Evolutionary conservation across 2,113 vertebrate species (phyloP), one percentile per base, ranked within the genome.

Genomic region (Sturnus vulgaris): DNA sequence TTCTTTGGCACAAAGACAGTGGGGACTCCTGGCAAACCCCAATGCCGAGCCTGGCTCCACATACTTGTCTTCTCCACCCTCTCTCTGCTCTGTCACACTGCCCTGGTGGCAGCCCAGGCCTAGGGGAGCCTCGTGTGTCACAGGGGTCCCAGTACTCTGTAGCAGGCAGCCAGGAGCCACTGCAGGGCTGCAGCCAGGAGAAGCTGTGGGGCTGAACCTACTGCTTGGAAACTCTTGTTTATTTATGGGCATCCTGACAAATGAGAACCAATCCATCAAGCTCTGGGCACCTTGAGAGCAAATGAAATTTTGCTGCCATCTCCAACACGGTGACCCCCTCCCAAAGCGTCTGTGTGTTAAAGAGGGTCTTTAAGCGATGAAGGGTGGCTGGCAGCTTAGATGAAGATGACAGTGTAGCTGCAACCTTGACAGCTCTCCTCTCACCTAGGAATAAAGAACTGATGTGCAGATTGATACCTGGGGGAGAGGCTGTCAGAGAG

Each of bases 391-490:
- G 90, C 84, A 83, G 82, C 77, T 88, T 85, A 61, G 95, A 96
- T 96, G 92, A 97, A 97, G 96, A 96, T 95, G 96, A 96, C 95
- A 95, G 83, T 88, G 85, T 76, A 95, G 90, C 90, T 87, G 88
- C 94, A 80, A 95, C 91, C 86, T 92, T 96, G 96, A 97, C 95
- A 92, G 93, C 70, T 81, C 70, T 93, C 44, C 78, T 88, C 92
- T 97, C 91, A 73, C 90, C 90, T 76, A 89, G 86, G 86, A 96
- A 90, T 69, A 82, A 86, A 95, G 95, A 94, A 84, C 93, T 59
- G 92, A 95, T 92, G 93, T 73, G 39, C 89, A 96, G 96, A 98
- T 96, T 95, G 97, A 97, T 97, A 95, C 95, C 92, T 91, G 86
- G 91, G 85, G 95, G 94, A 81, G 82, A 92, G 88, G 90, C 94